Conservation (phyloP, 2,797 vertebrate genomes). For the Rostrhamus sociabilis region DNA sequence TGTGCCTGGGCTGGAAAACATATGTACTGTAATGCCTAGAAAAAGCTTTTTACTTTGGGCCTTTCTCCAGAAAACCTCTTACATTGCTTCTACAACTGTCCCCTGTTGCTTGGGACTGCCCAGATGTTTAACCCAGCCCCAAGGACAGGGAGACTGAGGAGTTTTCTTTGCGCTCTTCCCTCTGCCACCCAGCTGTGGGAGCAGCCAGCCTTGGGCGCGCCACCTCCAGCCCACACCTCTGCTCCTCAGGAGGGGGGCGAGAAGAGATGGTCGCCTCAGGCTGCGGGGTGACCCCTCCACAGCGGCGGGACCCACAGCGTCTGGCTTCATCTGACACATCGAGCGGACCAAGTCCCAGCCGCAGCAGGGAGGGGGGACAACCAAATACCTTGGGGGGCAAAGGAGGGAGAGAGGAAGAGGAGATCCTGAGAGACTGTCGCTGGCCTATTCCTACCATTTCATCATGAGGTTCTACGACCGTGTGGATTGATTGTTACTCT, state of each 20-base stretch:
- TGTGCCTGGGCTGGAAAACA: background rate
- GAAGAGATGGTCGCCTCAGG: too few species aligned
- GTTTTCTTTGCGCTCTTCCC: background rate
- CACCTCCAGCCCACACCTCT: too few species aligned
- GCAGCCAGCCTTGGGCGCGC: background rate
- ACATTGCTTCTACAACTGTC: background rate
- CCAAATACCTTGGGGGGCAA: rapidly evolving
- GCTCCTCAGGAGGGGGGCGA: rapidly evolving
- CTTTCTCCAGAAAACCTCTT: constrained; percentile 13
- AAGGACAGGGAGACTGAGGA: background rate
- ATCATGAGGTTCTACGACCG: background rate
- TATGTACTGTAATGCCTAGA: background rate
- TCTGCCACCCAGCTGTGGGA: background rate
- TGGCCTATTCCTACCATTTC: background rate
- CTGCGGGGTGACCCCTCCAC: background rate
- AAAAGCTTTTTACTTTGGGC: background rate
- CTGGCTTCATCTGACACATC: rapidly evolving
- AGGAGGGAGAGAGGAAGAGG: background rate
- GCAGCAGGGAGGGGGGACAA: background rate
- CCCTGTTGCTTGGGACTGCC: background rate
- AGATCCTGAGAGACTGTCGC: rapidly evolving
- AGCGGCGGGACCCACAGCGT: background rate
- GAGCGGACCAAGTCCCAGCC: background rate
- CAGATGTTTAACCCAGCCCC: background rate
- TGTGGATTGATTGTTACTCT: too few species aligned